phyloP scores from a whole-genome alignment of 2,113 vertebrate species.

The Oncorhynchus kisutch region DNA sequence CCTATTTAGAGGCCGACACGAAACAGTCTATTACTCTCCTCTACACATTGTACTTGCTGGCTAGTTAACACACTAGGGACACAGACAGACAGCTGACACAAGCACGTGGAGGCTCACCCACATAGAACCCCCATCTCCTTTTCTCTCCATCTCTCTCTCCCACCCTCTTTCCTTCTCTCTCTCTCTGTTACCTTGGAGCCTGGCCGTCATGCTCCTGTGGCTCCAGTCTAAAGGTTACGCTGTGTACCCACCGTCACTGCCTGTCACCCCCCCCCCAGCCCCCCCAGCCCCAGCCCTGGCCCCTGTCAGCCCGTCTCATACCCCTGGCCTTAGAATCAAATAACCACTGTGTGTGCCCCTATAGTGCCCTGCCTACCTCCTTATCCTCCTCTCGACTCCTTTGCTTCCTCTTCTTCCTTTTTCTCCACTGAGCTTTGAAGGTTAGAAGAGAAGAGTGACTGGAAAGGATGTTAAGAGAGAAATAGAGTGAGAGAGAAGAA shows the following conservation, averaged over 20 bases:
- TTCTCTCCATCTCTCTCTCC: constrained; percentile 24
- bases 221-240: constrained; percentile 71
- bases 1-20: background rate
- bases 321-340: constrained; percentile 30
- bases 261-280: constrained; percentile 56
- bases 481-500: background rate
- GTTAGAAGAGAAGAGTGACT: background rate
- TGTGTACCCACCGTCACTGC: constrained; percentile 72
- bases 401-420: background rate
- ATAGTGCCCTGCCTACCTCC: background rate
- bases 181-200: constrained; percentile 66
- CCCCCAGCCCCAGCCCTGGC: constrained; percentile 32
- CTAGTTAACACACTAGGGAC: constrained; percentile 8
- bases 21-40: background rate
- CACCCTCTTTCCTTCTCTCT: background rate
- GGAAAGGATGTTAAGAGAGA: background rate
- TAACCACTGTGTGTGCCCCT: constrained; percentile 8
- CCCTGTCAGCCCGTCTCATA: constrained; percentile 50
- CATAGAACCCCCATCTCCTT: constrained; percentile 43
- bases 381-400: background rate
- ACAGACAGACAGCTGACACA: constrained; percentile 54
- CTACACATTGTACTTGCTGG: background rate
- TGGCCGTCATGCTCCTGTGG: constrained; percentile 73
- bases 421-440: constrained; percentile 1
- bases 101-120: constrained; percentile 1